Conservation (phyloP, 1,140 invertebrate genomes). For the Zaprionus gabonicus region DNA sequence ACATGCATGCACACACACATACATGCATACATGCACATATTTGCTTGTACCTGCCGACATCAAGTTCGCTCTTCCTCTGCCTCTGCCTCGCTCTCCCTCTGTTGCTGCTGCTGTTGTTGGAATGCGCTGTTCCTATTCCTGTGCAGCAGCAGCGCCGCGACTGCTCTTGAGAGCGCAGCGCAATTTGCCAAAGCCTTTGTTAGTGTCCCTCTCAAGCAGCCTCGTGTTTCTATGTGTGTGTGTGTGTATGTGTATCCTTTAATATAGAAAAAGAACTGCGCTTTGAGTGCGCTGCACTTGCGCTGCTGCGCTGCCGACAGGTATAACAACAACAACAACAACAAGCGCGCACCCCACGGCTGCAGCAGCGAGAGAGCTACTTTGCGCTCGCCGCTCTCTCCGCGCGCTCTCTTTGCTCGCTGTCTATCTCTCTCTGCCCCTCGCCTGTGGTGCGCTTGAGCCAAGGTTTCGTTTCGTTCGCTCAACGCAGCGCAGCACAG, state of each 20-base stretch:
- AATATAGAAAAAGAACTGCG: constrained; percentile 26
- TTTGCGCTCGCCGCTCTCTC: constrained; percentile 29
- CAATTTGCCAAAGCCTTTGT: constrained; percentile 67
- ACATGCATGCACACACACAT: constrained; percentile 1
- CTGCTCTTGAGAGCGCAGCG: constrained; percentile 54
- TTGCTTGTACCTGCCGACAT: constrained; percentile 40
- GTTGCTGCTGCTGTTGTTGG: constrained; percentile 22
- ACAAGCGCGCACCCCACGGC: neutral
- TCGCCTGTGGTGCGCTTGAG: constrained; percentile 37
- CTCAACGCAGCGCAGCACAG: constrained; percentile 39
- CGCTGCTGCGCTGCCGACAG: constrained; percentile 66
- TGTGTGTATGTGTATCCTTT: constrained; percentile 39
- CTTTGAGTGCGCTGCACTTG: constrained; percentile 75
- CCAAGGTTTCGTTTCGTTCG: constrained; percentile 47
- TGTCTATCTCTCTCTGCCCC: constrained; percentile 14
- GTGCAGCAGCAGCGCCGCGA: constrained; percentile 1
- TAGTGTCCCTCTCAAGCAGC: constrained; percentile 37
- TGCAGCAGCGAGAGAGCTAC: neutral
- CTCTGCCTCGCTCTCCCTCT: constrained; percentile 24
- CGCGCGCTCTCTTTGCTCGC: constrained; percentile 11
- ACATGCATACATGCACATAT: constrained; percentile 15
- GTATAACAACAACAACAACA: constrained; percentile 42
- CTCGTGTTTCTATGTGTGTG: neutral
- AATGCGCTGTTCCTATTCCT: constrained; percentile 34
- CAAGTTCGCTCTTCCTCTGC: constrained; percentile 5